phyloP scores from a whole-genome alignment of 2,113 vertebrate genomes.

The Excalfactoria chinensis region DNA sequence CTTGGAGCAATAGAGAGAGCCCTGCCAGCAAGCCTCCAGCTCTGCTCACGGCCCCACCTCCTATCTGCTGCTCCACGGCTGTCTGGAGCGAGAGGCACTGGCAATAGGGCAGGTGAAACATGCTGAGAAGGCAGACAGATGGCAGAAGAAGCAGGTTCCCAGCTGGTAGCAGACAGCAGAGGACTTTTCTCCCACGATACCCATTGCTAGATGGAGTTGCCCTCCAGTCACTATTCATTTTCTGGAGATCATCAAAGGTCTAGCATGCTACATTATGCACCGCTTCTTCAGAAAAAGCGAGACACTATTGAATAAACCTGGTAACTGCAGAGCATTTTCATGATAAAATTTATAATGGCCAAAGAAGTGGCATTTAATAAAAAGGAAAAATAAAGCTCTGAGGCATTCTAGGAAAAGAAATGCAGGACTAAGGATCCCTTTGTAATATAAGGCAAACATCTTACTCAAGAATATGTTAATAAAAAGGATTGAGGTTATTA shows the following conservation, averaged over 20 bases:
- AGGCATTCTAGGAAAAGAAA: slow-evolving; percentile 15
- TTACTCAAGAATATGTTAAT: slow-evolving; percentile 1
- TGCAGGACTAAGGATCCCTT: background rate
- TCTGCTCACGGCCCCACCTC: background rate
- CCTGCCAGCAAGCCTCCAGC: background rate
- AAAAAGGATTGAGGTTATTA: slow-evolving; percentile 29
- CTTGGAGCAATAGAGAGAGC: background rate
- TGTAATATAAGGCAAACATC: background rate
- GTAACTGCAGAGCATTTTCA: background rate
- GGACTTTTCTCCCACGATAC: slow-evolving; percentile 65
- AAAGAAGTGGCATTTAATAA: slow-evolving; percentile 14
- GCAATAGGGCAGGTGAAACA: slow-evolving; percentile 23
- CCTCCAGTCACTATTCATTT: slow-evolving; percentile 62
- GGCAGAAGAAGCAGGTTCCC: slow-evolving; percentile 40
- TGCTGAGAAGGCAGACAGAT: background rate
- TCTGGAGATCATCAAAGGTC: slow-evolving; percentile 62
- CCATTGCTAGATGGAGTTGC: slow-evolving; percentile 38
- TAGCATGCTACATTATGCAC: slow-evolving; percentile 23
- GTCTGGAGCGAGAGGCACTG: background rate
- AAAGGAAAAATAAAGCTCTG: background rate
- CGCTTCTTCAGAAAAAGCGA: slow-evolving; percentile 14
- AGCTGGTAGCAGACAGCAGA: background rate
- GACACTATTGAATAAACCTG: slow-evolving; percentile 17
- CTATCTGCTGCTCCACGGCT: background rate
- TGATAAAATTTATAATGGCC: slow-evolving; percentile 37